Evolutionary conservation across 2,888 invertebrate species (phyloP).

Genomic region (Nomada ruficornis): DNA sequence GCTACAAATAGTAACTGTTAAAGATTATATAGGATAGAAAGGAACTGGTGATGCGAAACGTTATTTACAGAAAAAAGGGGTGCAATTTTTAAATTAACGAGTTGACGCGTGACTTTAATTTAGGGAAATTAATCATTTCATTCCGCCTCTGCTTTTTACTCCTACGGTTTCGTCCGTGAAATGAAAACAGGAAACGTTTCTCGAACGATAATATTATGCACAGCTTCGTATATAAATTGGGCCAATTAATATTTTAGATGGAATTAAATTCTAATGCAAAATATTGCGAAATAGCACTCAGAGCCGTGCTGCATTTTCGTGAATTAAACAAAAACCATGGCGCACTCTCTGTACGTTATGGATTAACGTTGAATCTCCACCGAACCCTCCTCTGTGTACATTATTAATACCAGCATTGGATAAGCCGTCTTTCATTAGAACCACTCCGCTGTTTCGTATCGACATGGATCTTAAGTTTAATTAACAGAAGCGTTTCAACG

Average conservation of each 20-base stretch:
- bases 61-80: no score
- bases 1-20: no score
- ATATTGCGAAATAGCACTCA: background rate
- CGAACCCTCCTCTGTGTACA: slow-evolving; percentile 17
- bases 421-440: slow-evolving; percentile 30
- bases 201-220: background rate
- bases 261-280: background rate
- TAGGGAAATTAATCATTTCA: background rate
- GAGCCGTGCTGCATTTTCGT: slow-evolving; percentile 9
- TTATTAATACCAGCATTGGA: slow-evolving; percentile 28
- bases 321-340: slow-evolving; percentile 27
- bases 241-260: no score
- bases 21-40: no score
- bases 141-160: background rate
- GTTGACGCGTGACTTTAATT: no score
- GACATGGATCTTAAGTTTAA: slow-evolving; percentile 15
- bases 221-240: no score
- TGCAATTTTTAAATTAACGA: no score
- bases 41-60: no score
- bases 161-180: no score
- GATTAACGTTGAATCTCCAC: slow-evolving; percentile 38
- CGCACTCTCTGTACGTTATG: slow-evolving; percentile 6
- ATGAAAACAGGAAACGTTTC: no score
- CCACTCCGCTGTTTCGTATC: background rate
- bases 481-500: slow-evolving; percentile 13